Evolutionary conservation across 2,888 invertebrate genomes (phyloP), one percentile per base, ranked within the genome.

Genomic region (Tricholauxania praeusta): DNA sequence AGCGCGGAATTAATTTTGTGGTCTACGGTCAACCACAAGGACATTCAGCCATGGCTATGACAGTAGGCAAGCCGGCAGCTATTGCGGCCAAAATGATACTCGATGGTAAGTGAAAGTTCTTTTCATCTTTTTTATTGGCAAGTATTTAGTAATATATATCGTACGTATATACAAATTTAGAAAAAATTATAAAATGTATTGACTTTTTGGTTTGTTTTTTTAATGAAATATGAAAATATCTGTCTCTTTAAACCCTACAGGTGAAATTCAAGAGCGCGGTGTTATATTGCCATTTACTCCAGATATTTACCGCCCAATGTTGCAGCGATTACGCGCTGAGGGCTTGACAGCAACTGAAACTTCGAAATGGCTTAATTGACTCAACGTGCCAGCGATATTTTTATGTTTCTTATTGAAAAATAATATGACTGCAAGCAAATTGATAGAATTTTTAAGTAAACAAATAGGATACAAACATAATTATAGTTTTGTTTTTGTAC

Each of bases 1-100:
- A 91, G 65, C 92, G 96, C 64, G 95, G 92, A 75, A 93, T 96
- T 67, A 96, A 94, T 77, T 91, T 99, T 88, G 95, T 98, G 0
- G 93, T 94, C 71, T 97, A 99, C 79, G 99, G 99, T 0, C 92
- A 94, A 75, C 89, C 90, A 0, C 80, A 85, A 14, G 94, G 94
- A 1, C 96, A 96, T 87, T 97, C 98, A 0, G 99, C 99, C 39
- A 99, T 99, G 99, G 94, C 96, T 0, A 92, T 94, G 82, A 95
- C 96, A 12, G 97, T 97, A 12, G 97, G 97, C 28, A 96, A 92
- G 88, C 99, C 94, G 0, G 93, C 97, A 8, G 99, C 96, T 22
- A 99, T 99, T 80, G 97, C 98, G 1, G 93, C 97, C 1, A 97
- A 97, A 88, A 99, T 99, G 99, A 91, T 99, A 75, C 89, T 99